phyloP scores from a whole-genome alignment of 2,888 invertebrate species.

The Heliconius erato region DNA sequence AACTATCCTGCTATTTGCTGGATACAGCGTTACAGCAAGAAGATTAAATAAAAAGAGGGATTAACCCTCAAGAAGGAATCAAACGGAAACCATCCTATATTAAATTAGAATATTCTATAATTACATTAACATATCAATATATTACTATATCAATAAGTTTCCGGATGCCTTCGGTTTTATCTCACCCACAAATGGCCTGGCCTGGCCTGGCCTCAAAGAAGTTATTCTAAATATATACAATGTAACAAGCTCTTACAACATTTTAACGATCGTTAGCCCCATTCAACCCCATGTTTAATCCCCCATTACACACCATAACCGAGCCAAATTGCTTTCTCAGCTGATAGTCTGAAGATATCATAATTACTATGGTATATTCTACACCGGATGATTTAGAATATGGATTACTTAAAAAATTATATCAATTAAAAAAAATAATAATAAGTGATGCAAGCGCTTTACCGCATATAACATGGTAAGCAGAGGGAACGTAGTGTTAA shows the following conservation, averaged over 20 bases:
- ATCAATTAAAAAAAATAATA: too few relatives aligned
- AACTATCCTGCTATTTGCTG: too few relatives aligned
- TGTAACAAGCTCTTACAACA: slow-evolving; percentile 25
- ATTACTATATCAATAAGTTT: neutral
- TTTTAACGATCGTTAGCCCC: slow-evolving; percentile 31
- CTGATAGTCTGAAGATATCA: slow-evolving; percentile 28
- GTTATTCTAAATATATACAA: slow-evolving; percentile 24
- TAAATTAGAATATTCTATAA: neutral
- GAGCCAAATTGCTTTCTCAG: slow-evolving; percentile 30
- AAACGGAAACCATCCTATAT: neutral
- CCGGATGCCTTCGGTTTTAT: neutral
- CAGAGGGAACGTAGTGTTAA: too few relatives aligned
- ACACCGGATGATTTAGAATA: too few relatives aligned
- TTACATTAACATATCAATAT: neutral
- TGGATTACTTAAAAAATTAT: too few relatives aligned
- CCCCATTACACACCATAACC: slow-evolving; percentile 28
- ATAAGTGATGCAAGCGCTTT: too few relatives aligned
- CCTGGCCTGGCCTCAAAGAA: slow-evolving; percentile 9
- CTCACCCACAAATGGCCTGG: neutral
- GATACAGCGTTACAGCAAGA: too few relatives aligned
- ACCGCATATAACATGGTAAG: too few relatives aligned
- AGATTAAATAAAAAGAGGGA: too few relatives aligned
- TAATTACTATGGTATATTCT: slow-evolving; percentile 16
- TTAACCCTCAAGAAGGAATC: too few relatives aligned
- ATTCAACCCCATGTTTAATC: slow-evolving; percentile 29